A percentile compares a stretch with the other conserved stretches of the same genome.
Conservation (phyloP, 92 coral and sea anemone species). For the Porites cylindrica region DNA sequence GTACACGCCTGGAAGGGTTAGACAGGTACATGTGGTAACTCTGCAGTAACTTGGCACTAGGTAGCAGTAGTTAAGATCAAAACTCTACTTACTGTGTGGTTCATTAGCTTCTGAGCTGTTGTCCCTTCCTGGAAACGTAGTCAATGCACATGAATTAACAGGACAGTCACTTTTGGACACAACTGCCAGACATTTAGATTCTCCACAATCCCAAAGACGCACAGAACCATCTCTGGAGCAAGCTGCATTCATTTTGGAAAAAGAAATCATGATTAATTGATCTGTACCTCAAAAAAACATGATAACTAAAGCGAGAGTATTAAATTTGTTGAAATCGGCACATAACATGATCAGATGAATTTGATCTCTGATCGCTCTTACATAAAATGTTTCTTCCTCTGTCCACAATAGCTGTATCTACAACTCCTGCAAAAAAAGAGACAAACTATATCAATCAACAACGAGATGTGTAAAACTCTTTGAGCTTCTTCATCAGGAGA, state of each 20-base stretch:
- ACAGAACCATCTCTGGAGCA: constrained; percentile 93
- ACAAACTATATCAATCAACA: too few relatives aligned
- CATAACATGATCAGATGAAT: neutral
- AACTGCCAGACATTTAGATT: constrained; percentile 87
- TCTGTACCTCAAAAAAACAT: too few relatives aligned
- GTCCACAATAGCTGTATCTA: constrained; percentile 86
- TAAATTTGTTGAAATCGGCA: too few relatives aligned
- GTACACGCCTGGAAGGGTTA: too few relatives aligned
- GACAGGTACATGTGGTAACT: too few relatives aligned
- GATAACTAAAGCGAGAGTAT: neutral
- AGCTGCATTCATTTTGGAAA: constrained; percentile 56
- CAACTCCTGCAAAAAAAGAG: constrained; percentile 69
- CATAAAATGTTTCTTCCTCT: constrained; percentile 93
- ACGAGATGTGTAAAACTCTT: too few relatives aligned
- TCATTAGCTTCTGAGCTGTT: constrained; percentile 35
- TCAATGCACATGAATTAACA: constrained; percentile 82
- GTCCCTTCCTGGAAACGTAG: constrained; percentile 28
- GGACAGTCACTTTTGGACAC: constrained; percentile 83
- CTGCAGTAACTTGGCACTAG: too few relatives aligned
- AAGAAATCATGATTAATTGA: too few relatives aligned
- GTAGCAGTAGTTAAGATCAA: too few relatives aligned
- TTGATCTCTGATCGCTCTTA: constrained; percentile 36
- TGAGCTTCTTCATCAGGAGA: too few relatives aligned
- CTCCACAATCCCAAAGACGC: constrained; percentile 97
- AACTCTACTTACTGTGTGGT: constrained; percentile 41